These are phyloP conservation scores for Noctua pronuba DNA, from an alignment of 2,888 invertebrate species.

Conservation along the genomic window DNA sequence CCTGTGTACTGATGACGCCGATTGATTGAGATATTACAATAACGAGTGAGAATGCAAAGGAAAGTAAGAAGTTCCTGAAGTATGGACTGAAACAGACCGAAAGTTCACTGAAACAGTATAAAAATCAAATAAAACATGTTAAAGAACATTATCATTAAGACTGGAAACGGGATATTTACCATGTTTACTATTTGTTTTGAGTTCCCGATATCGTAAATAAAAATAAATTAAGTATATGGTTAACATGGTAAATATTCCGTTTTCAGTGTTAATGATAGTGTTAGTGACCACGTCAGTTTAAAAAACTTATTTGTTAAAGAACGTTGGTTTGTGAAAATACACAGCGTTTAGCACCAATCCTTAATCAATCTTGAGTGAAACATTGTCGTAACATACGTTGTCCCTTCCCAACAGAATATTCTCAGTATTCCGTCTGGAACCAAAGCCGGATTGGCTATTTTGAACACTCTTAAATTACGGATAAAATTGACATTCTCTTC, in stretches of 20 bases:
- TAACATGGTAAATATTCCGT: no score
- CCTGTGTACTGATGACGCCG: not conserved
- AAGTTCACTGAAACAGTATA: not conserved
- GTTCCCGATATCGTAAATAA: no score
- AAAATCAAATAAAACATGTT: not conserved
- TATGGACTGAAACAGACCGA: not conserved
- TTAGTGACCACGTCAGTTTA: no score
- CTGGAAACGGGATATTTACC: no score
- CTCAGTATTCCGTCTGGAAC: conserved; percentile 31
- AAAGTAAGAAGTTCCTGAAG: not conserved
- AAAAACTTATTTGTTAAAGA: not conserved
- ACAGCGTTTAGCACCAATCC: not conserved
- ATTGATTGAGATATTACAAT: not conserved
- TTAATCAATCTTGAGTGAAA: not conserved
- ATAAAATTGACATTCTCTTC: conserved; percentile 26
- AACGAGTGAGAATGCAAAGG: not conserved
- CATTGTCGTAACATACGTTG: not conserved
- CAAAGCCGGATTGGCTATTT: conserved; percentile 42
- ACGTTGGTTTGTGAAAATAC: not conserved
- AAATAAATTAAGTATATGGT: no score
- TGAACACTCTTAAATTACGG: conserved; percentile 30
- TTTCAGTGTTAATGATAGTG: no score
- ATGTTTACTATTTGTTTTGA: no score
- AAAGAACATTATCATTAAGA: not conserved
- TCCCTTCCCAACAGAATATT: conserved; percentile 20